Base-by-base conservation (phyloP, 2,113 vertebrate species). In the Lanius ludovicianus region DNA sequence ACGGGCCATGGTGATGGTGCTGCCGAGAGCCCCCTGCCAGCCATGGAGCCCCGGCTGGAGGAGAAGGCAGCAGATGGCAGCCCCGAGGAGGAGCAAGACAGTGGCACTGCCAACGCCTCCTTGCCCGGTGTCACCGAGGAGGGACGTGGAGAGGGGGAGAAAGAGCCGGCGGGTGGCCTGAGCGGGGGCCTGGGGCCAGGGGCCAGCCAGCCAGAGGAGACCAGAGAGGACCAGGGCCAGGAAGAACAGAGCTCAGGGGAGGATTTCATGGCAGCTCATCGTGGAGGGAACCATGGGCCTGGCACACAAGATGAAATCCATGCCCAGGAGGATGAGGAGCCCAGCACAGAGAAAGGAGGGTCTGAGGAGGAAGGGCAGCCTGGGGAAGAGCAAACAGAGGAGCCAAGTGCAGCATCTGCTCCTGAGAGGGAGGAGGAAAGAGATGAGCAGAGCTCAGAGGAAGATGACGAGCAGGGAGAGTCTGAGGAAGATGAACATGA, bases 1-100 rank as follows among this genome's bases (percentile, higher is more conserved):
- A 96, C 92, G 20, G 98, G 98, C 95, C 98, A 97, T 41, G 96
- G 86, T 22, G 93, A 87, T 19, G 89, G 55, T 28, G 92, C 98
- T 97, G 96, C 96, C 15, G 80, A 98, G 88, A 97, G 91, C 65
- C 93, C 94, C 94, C 91, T 96, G 64, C 93, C 97, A 74, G 94
- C 95, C 12, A 62, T 90, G 35, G 97, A 98, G 71, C 92, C 97
- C 59, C 94, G 52, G 90, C 96, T 97, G 95, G 93, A 98, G 87
- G 95, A 98, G 83, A 97, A 97, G 84, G 97, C 21, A 2, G 71
- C 49, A 0, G 3, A 65, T 1, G 22, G 86, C 67, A 68, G 95
- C 79, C 96, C 84, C 1, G 93, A 96, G 93, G 78, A 97, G 46
- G 65, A 97, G 31, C 52, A 52, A 33, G 74, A 91, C 41, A 77